Base-by-base conservation (phyloP, 2,888 invertebrate species). In the Hyposoter didymator region DNA sequence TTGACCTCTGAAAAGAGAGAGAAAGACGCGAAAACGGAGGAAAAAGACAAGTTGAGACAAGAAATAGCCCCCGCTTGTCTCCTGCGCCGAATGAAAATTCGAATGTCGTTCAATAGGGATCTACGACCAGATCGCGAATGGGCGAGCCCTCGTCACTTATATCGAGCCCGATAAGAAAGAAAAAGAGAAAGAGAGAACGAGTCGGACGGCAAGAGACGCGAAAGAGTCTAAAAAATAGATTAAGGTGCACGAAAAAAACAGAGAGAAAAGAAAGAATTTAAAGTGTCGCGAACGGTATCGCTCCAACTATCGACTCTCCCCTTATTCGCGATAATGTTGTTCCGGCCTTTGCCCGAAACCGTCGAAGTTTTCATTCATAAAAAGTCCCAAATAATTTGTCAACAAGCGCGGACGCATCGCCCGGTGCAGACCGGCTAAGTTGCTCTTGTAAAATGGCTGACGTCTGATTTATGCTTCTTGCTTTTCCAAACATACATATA, bases 391-490 rank as follows among this genome's bases (percentile, higher is more conserved):
- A 73, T 78, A 78, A 81, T 74, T 62, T 86, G 85, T 86, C 80
- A 86, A 86, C 83, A 86, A 85, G 39, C 59, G 69, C 28, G 64
- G 75, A 78, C 70, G 55, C 79, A 55, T 76, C 59, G 66, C 59
- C 82, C 81, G 84, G 80, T 67, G 76, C 83, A 78, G 80, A 81
- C 87, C 87, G 88, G 86, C 83, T 84, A 78, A 78, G 75, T 84
- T 84, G 72, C 64, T 69, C 82, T 78, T 74, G 70, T 87, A 89
- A 89, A 89, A 89, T 89, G 89, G 89, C 89, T 89, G 89, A 88
- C 89, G 79, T 86, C 76, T 88, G 86, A 87, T 84, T 87, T 87
- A 59, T 66, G 45, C 43, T 66, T 12, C 14, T 49, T 7, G 45
- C 35, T 52, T 52, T 72, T 59, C 14, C 59, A 28, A 59, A 59